Base-by-base conservation (phyloP, 1,140 invertebrate species). In the Cotesia vestalis region DNA sequence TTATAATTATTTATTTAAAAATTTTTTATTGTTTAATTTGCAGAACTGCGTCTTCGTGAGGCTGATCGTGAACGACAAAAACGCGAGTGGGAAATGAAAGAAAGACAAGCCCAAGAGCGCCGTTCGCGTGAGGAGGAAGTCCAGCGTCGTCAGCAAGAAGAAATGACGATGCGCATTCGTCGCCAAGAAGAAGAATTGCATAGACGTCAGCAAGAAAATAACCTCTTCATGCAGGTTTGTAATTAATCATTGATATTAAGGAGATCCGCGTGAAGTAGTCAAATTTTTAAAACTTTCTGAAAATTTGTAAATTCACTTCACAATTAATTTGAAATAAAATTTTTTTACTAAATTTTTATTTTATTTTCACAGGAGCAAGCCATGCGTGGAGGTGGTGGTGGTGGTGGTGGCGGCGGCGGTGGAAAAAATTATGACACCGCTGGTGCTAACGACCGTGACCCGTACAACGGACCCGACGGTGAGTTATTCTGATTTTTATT, bases 41-140 rank as follows among this genome's bases (percentile, higher is more conserved):
- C n/a, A 93, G 93, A 96, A 88, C 84, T 97, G 75, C 90, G 94
- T 35, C 91, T 94, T 79, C 90, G 95, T 69, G 96, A 97, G 88
- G 90, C 93, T 77, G 94, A 96, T 83, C 91, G 94, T 73, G 95
- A 96, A 81, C 90, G 94, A 4, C 93, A 94, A 84, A 95, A 95
- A 81, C 89, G 94, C 75, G 94, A 95, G 81, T 95, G 94, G 93
- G 94, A 96, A 86, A 90, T 94, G 90, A 93, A 94, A 52, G 92
- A 95, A 81, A 89, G 93, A 70, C 92, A 94, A 79, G 93, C 91
- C 3, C 94, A 95, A 76, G 94, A 96, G 84, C 91, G 93, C 73
- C 90, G 94, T 57, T 91, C 91, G 34, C 88, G 91, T 4, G 94
- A 94, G 78, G 92, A 94, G 79, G 90, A 91, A 81, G 87, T 91